These are phyloP conservation scores for Apocrypta bakeri DNA, from an alignment of 1,140 invertebrate genomes.

Conservation along the genomic window DNA sequence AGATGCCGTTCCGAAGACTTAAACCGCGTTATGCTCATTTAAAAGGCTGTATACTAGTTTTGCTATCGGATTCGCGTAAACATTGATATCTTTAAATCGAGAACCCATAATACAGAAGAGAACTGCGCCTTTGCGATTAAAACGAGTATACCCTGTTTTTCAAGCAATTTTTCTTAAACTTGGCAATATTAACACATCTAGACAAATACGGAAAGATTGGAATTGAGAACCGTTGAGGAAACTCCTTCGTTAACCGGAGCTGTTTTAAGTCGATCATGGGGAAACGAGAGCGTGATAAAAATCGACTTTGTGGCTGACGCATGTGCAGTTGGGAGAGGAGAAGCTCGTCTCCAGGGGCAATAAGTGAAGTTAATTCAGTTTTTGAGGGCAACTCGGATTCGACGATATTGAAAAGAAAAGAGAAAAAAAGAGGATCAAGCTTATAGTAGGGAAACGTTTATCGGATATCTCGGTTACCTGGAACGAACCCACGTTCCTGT, in stretches of 20 bases:
- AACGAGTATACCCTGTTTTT: no score
- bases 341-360: background rate
- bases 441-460: background rate
- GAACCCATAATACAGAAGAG: no score
- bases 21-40: background rate
- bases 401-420: background rate
- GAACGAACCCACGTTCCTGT: conserved; percentile 21
- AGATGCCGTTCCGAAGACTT: background rate
- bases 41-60: background rate
- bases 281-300: background rate
- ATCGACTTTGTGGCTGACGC: background rate
- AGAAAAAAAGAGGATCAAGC: background rate
- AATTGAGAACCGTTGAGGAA: background rate
- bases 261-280: background rate
- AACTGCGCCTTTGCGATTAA: no score
- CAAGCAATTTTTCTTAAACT: no score
- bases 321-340: background rate
- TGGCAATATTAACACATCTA: no score
- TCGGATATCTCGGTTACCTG: conserved; percentile 29
- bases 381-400: background rate
- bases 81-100: no score
- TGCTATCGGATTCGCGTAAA: background rate
- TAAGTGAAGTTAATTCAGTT: conserved; percentile 20
- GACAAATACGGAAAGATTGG: no score
- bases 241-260: background rate